Evolutionary conservation across 2,797 vertebrate genomes (phyloP), one percentile per base, ranked within the genome.

Genomic region (Epinephelus malabaricus): DNA sequence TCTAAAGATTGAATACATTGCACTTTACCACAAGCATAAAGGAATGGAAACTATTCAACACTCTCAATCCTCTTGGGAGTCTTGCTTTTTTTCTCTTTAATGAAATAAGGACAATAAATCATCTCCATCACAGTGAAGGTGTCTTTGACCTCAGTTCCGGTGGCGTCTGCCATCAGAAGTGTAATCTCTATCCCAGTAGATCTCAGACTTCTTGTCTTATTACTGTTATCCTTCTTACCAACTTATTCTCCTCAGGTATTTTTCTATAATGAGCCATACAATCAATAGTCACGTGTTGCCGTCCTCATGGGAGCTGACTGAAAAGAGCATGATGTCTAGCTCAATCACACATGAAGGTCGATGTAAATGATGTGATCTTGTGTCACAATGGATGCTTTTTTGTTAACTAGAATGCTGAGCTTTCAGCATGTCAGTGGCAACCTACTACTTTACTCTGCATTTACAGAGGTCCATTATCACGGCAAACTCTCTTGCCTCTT

Each of bases 191-290:
- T 61, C 66, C 67, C 19, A 51, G 21, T 30, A 47, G 49, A 69
- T 59, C 23, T 38, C 59, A 25, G 34, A 51, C 13, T 21, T 72
- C 17, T 1, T 47, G 3, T 55, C 60, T 70, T 76, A 70, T 64
- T 34, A 18, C 43, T 25, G 19, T 80, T 66, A 71, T 65, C 38
- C 58, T 61, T 82, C 76, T 73, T 46, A 53, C 1, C 6, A 21
- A 13, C 15, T 30, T 67, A 60, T 62, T 73, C 10, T 80, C 23
- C 64, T 67, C 23, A 51, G n/a, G 23, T 46, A 19, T n/a, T 54
- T 73, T 53, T 75, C 69, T 51, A 60, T 21, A 61, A 21, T 60
- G 60, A 69, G 47, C 55, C 43, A 17, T 25, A 60, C 23, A 21
- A 43, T 68, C 46, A 64, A 63, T 54, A 50, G n/a, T 21, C n/a